A percentile compares a stretch with the other conserved stretches of the same genome.
Conservation (phyloP, 2,888 invertebrate genomes). For the Sarcophaga subvicina region DNA sequence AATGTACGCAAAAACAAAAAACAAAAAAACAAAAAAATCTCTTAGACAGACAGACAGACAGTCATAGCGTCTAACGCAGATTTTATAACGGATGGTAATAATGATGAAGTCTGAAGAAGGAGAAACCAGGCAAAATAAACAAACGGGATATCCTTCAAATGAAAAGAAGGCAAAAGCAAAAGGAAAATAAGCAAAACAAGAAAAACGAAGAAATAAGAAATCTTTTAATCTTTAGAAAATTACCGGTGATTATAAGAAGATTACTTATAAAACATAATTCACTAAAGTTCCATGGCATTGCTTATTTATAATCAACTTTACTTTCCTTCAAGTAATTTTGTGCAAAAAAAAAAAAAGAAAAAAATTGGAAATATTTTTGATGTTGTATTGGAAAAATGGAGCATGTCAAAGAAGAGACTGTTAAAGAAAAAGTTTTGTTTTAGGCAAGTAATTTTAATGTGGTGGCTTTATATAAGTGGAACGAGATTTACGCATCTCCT, state of each 20-base stretch:
- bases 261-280: conserved; percentile 37
- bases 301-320: not conserved
- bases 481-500: too few species aligned
- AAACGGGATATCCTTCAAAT: not conserved
- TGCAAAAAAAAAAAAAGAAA: not conserved
- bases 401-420: too few species aligned
- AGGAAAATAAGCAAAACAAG: not conserved
- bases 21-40: not conserved
- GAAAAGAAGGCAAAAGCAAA: not conserved
- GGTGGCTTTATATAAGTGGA: too few species aligned
- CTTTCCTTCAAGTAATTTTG: not conserved
- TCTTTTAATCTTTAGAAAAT: conserved; percentile 33
- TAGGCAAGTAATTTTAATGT: too few species aligned
- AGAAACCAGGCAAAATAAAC: conserved; percentile 10
- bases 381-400: too few species aligned
- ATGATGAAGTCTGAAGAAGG: not conserved
- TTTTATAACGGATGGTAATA: not conserved
- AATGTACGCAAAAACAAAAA: conserved; percentile 43
- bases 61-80: not conserved
- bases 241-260: conserved; percentile 48
- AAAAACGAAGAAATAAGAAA: conserved; percentile 1
- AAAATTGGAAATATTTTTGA: not conserved
- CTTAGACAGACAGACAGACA: not conserved
- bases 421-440: too few species aligned
- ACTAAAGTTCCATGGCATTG: not conserved